phyloP scores from a whole-genome alignment of 1,140 invertebrate species.

The Drosophila parvula region DNA sequence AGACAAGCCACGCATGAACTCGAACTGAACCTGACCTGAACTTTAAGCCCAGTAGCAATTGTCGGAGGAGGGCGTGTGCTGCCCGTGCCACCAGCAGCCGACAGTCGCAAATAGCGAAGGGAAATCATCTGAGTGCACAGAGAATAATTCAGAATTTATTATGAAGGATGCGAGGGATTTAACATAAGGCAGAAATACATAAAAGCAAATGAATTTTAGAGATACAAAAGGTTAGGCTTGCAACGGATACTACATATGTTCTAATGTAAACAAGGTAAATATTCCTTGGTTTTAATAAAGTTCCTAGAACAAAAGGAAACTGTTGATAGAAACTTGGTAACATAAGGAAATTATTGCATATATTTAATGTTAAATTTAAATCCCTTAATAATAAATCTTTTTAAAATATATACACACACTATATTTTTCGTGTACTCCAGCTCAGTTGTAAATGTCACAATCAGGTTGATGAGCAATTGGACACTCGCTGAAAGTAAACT shows the following conservation, averaged over 20 bases:
- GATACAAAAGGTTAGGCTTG: no score
- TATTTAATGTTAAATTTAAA: no score
- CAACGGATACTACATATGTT: no score
- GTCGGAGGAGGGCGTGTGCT: slow-evolving; percentile 45
- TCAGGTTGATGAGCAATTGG: slow-evolving; percentile 64
- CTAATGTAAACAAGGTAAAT: no score
- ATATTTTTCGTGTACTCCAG: background rate
- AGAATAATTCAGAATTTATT: slow-evolving; percentile 21
- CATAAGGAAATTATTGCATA: no score
- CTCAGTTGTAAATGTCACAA: slow-evolving; percentile 66
- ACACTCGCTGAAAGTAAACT: slow-evolving; percentile 59
- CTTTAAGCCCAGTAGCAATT: slow-evolving; percentile 66
- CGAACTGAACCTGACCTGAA: slow-evolving; percentile 47
- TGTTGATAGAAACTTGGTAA: no score
- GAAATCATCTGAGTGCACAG: slow-evolving; percentile 45
- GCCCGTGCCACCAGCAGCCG: background rate
- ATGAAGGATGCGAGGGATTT: slow-evolving; percentile 4
- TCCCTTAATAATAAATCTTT: no score
- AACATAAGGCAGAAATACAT: no score
- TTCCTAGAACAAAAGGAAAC: no score
- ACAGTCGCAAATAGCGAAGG: slow-evolving; percentile 41
- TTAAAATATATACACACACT: no score
- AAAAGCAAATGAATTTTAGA: no score
- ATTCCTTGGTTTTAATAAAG: no score
- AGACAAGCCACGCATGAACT: slow-evolving; percentile 50